phyloP scores from a whole-genome alignment of 2,797 vertebrate genomes.

The Danio aesculapii region DNA sequence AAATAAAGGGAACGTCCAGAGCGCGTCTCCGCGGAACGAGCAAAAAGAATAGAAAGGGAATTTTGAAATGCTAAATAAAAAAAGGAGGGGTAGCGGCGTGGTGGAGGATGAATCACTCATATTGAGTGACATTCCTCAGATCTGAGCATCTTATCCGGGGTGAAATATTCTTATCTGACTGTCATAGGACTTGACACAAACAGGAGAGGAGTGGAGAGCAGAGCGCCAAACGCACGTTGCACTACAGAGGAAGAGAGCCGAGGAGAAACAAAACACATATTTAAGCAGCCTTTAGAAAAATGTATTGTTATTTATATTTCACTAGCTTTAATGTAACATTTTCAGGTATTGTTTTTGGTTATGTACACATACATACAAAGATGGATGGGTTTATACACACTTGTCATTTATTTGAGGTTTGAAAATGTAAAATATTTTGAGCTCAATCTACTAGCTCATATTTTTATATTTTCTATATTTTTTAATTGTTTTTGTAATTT shows the following conservation, averaged over 20 bases:
- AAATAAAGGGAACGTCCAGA: constrained; percentile 85
- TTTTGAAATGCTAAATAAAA: constrained; percentile 90
- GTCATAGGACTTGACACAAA: constrained; percentile 86
- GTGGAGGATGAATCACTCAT: constrained; percentile 82
- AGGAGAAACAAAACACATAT: neutral
- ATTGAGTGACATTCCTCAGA: constrained; percentile 91
- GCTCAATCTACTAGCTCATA: too few species aligned
- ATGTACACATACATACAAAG: too few species aligned
- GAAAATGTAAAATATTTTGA: too few species aligned
- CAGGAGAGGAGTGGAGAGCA: constrained; percentile 81
- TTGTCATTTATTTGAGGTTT: too few species aligned
- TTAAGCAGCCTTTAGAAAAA: too few species aligned
- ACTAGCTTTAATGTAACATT: neutral
- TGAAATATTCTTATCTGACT: constrained; percentile 92
- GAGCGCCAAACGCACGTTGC: constrained; percentile 81
- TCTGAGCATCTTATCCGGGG: constrained; percentile 87
- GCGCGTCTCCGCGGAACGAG: constrained; percentile 77
- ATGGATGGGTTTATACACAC: too few species aligned
- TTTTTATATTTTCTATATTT: too few species aligned
- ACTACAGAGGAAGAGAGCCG: constrained; percentile 34
- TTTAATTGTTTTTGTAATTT: too few species aligned
- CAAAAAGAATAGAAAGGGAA: constrained; percentile 79
- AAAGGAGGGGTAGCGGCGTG: constrained; percentile 63
- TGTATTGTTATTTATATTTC: neutral
- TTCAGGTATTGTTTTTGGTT: too few species aligned